These are phyloP conservation scores for Galemys pyrenaicus DNA, from an alignment of 2,113 vertebrate genomes.

Conservation along the genomic window DNA sequence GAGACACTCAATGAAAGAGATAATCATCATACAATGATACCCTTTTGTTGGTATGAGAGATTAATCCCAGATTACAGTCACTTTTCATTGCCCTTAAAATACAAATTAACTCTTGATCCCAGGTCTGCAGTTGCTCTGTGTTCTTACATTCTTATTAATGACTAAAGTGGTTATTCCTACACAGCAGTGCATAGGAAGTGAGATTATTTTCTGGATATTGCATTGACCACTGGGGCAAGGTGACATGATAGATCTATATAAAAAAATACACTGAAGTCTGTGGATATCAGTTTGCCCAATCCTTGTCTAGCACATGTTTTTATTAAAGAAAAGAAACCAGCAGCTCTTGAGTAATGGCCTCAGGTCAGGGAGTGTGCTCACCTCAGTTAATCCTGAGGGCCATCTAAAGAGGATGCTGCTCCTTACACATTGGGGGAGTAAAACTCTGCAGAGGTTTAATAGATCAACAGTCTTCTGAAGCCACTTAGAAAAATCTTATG, in stretches of 20 bases:
- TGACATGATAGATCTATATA: not conserved
- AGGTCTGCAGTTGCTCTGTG: not conserved
- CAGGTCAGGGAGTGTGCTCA: not conserved
- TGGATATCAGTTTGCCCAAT: not conserved
- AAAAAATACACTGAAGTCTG: not conserved
- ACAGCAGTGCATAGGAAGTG: not conserved
- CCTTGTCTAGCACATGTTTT: not conserved
- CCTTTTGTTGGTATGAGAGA: not conserved
- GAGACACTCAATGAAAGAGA: not conserved
- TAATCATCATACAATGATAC: not conserved
- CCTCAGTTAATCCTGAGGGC: not conserved
- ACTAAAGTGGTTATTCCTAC: not conserved
- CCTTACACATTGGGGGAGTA: not conserved
- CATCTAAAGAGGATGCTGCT: not conserved
- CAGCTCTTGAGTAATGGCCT: not conserved
- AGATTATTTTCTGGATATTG: not conserved
- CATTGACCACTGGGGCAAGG: not conserved
- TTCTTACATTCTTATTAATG: not conserved
- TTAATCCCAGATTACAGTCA: not conserved
- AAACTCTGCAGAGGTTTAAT: not conserved
- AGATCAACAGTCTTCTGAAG: not conserved
- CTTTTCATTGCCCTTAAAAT: not conserved
- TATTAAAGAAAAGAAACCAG: not conserved
- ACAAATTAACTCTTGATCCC: not conserved
- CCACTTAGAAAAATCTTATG: not conserved